phyloP scores from a whole-genome alignment of 2,888 invertebrate species.

The Merodon equestris region DNA sequence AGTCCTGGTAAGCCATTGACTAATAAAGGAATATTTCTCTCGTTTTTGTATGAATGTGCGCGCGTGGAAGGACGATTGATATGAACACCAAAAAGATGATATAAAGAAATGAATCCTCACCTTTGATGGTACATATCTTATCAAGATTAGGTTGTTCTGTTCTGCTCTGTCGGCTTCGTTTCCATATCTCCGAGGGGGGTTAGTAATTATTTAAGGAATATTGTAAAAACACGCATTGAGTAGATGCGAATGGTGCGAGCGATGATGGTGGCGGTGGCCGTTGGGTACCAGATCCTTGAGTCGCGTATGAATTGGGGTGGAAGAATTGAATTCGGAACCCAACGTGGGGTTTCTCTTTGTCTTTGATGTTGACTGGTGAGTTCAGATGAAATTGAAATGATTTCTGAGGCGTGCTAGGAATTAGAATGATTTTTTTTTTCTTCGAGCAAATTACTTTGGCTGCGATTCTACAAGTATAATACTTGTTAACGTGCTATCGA shows the following conservation, averaged over 20 bases:
- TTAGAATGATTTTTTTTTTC: conserved; percentile 7
- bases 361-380: conserved; percentile 9
- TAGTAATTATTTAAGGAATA: neutral
- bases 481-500: too few species aligned
- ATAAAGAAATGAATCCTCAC: conserved; percentile 13
- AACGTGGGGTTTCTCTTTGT: too few species aligned
- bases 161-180: neutral
- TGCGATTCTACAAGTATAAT: too few species aligned
- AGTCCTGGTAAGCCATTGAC: conserved; percentile 7
- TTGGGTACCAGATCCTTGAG: too few species aligned
- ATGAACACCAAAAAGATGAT: neutral
- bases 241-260: neutral
- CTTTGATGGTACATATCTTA: conserved; percentile 1
- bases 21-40: conserved; percentile 12
- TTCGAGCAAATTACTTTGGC: conserved; percentile 10
- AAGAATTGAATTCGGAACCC: too few species aligned
- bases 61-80: conserved; percentile 27
- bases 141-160: too few species aligned
- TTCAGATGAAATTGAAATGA: conserved; percentile 15
- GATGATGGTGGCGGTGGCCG: too few species aligned
- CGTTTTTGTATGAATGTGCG: conserved; percentile 5
- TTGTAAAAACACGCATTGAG: neutral
- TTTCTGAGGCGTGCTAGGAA: conserved; percentile 23
- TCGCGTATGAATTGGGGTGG: too few species aligned
- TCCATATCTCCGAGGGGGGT: neutral